Percentiles rank a stretch among this genome's conserved stretches.
These are phyloP conservation scores for Cremastinae sp. DNA, from an alignment of 2,888 invertebrate genomes.

Conservation along the genomic window DNA sequence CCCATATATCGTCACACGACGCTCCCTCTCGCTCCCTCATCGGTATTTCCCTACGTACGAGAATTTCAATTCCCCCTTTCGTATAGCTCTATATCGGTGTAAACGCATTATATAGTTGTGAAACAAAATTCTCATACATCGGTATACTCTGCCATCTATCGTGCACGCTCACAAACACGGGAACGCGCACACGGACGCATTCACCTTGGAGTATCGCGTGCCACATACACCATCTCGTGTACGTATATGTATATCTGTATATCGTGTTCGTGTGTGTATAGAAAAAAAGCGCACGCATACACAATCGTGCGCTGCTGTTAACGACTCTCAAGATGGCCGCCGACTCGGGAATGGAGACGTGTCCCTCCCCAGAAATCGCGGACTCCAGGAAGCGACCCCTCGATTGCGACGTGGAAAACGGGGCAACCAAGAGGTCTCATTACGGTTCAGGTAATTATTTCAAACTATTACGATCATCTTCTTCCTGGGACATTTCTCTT, in stretches of 20 bases:
- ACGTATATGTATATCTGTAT: slow-evolving; percentile 8
- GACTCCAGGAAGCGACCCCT: slow-evolving; percentile 95
- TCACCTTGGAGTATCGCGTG: slow-evolving; percentile 17
- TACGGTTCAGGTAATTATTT: slow-evolving; percentile 89
- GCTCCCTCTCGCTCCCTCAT: slow-evolving; percentile 8
- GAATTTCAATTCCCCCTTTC: too few species aligned
- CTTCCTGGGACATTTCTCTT: not conserved
- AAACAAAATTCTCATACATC: slow-evolving; percentile 30
- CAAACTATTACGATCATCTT: slow-evolving; percentile 5
- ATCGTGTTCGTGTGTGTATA: slow-evolving; percentile 28
- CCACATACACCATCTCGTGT: not conserved
- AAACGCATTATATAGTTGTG: slow-evolving; percentile 10
- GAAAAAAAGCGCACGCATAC: slow-evolving; percentile 48
- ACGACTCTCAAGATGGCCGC: slow-evolving; percentile 88
- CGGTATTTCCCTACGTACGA: slow-evolving; percentile 25
- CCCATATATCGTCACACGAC: slow-evolving; percentile 28
- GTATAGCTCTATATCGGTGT: not conserved
- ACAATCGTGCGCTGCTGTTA: slow-evolving; percentile 64
- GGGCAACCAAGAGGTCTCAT: slow-evolving; percentile 93
- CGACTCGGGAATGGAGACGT: slow-evolving; percentile 96
- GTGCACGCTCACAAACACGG: slow-evolving; percentile 21
- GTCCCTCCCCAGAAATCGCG: slow-evolving; percentile 94
- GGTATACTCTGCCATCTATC: slow-evolving; percentile 40
- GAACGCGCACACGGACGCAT: not conserved
- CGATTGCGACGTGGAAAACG: slow-evolving; percentile 93